Base-by-base conservation (phyloP, 1,140 invertebrate genomes). In the Dreissena polymorpha region DNA sequence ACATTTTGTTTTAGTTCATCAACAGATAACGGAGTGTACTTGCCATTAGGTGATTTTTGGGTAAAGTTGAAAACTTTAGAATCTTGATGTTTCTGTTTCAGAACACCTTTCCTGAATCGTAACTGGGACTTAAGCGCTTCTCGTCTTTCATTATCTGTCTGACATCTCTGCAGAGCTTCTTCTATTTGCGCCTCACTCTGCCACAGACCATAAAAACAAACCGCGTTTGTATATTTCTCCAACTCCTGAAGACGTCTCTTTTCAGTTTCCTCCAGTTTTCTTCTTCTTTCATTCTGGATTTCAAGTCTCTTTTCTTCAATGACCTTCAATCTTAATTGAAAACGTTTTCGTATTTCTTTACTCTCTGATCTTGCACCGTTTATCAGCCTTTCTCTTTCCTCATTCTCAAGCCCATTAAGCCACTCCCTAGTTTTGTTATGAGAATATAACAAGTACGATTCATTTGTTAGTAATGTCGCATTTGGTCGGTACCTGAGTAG, bases 391-490 rank as follows among this genome's bases (percentile, higher is more conserved):
- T 86, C 50, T 51, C 51, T 78, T 71, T 84, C 73, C 5, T 86
- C 77, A 7, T 74, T 50, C 18, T 57, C 10, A 27, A 86, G 55
- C 14, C 29, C 16, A 3, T 64, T 27, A 14, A 85, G 60, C 85
- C 87, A 88, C 14, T 83, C 55, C 14, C 65, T 39, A 63, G 83
- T 86, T 68, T 84, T 88, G 57, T 88, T 86, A 49, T 80, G 81
- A 13, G 75, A 86, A 81, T 85, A 85, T 68, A 86, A 73, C 0
- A 88, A 57, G 67, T 80, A 88, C 18, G 85, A 60, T 65, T 88
- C 82, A 69, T 83, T 84, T 18, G 82, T 67, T 13, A 86, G n/a
- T 25, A 67, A 27, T 16, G 71, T 78, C 16, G 77, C 73, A 70
- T 88, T 88, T 14, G 86, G 86, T 60, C 49, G 63, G 23, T 72